phyloP scores from a whole-genome alignment of 37 sponge, comb jelly and placozoan species.

The Ephydatia muelleri region DNA sequence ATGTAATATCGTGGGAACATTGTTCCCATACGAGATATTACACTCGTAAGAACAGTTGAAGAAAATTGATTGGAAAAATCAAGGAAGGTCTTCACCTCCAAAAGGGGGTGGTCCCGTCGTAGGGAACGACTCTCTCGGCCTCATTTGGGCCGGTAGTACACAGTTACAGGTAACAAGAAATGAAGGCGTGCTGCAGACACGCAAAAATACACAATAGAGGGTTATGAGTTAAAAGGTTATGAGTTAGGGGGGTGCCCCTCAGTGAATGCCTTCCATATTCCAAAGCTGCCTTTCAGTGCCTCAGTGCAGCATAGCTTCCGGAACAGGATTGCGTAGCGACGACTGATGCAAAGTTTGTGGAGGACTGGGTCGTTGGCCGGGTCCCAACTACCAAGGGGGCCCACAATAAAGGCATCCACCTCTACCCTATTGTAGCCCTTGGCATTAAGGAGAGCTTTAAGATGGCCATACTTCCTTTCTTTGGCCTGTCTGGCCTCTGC shows the following conservation, averaged over 20 bases:
- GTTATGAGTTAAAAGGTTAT: neutral
- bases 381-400: constrained; percentile 13
- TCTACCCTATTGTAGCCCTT: constrained; percentile 1
- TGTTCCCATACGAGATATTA: neutral
- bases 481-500: constrained; percentile 1
- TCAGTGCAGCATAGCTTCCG: constrained; percentile 26
- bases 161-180: constrained; percentile 1
- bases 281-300: constrained; percentile 4
- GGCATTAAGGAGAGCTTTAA: neutral
- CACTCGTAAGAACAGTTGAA: neutral
- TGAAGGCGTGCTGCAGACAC: constrained; percentile 1
- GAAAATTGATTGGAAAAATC: constrained; percentile 1
- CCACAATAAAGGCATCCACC: constrained; percentile 1
- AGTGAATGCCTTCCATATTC: constrained; percentile 20
- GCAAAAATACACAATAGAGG: constrained; percentile 1
- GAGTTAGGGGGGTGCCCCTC: constrained; percentile 1
- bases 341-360: constrained; percentile 7
- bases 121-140: constrained; percentile 1
- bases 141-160: constrained; percentile 1
- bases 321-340: constrained; percentile 9
- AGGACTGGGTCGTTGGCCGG: constrained; percentile 8
- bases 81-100: neutral
- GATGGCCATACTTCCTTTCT: constrained; percentile 1
- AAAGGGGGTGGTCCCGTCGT: constrained; percentile 1
- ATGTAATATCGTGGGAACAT: constrained; percentile 16